Evolutionary conservation across 2,113 vertebrate species (phyloP).

Genomic region (Donacobius atricapilla): DNA sequence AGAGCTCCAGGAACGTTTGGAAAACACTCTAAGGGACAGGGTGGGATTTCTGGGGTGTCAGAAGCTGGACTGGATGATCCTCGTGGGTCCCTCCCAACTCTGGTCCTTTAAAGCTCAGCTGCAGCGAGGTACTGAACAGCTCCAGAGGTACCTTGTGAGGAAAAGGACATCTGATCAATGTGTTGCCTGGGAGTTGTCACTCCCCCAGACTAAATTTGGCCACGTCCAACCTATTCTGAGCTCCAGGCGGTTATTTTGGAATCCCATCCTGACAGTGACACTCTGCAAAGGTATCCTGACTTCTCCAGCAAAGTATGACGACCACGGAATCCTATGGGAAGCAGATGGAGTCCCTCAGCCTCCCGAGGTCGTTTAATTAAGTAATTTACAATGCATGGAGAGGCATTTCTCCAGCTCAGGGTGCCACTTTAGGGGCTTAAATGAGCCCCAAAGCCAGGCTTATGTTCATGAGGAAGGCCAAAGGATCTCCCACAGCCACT

Average conservation of each 20-base stretch:
- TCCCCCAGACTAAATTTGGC: neutral
- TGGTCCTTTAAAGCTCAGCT: neutral
- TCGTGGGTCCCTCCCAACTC: neutral
- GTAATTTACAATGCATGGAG: neutral
- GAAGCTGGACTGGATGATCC: neutral
- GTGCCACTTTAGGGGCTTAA: neutral
- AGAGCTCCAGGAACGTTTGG: neutral
- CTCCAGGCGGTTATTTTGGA: neutral
- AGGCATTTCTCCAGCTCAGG: neutral
- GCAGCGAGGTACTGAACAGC: neutral
- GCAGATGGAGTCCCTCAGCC: neutral
- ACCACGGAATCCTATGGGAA: neutral
- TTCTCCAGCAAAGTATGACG: neutral
- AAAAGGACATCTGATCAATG: neutral
- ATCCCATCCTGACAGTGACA: neutral
- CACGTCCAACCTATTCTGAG: neutral
- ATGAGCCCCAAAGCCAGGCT: neutral
- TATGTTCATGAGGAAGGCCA: neutral
- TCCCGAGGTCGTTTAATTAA: neutral
- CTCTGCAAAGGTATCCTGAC: neutral
- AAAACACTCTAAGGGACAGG: accelerated
- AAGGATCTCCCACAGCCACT: neutral
- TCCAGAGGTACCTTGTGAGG: neutral
- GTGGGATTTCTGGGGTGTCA: neutral
- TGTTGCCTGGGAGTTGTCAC: neutral